Evolutionary conservation across 1,140 invertebrate species (phyloP).

Genomic region (Anthonomus grandis): DNA sequence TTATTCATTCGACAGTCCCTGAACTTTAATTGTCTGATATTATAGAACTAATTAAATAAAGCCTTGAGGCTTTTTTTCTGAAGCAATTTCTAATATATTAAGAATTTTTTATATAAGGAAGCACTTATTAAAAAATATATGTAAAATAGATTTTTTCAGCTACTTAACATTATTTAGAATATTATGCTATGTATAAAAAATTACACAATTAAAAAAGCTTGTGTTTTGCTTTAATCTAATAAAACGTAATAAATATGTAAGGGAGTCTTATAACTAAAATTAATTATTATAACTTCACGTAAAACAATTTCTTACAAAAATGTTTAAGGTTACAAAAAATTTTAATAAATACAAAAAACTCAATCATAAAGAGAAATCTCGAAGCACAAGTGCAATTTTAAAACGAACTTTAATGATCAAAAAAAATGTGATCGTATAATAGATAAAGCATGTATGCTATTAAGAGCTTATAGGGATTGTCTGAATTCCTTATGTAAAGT

Average conservation of each 20-base stretch:
- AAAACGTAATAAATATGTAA: background rate
- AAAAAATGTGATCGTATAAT: background rate
- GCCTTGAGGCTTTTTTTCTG: too few relatives aligned
- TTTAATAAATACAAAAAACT: background rate
- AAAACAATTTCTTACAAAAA: background rate
- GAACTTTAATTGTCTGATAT: too few relatives aligned
- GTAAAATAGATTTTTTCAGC: too few relatives aligned
- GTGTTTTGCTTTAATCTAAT: background rate
- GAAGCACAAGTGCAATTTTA: too few relatives aligned
- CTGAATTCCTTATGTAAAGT: conserved; percentile 6
- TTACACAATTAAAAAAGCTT: background rate
- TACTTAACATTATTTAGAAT: too few relatives aligned
- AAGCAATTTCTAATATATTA: too few relatives aligned
- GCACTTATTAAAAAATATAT: too few relatives aligned
- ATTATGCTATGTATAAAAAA: too few relatives aligned
- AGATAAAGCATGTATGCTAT: background rate
- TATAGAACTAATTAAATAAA: too few relatives aligned
- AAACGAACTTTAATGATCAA: background rate
- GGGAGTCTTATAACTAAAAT: background rate
- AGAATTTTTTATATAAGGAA: too few relatives aligned
- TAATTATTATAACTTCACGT: background rate
- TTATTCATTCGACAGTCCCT: too few relatives aligned
- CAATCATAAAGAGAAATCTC: too few relatives aligned
- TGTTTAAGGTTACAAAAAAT: background rate
- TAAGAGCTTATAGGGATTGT: conserved; percentile 5